Evolutionary conservation across 2,113 vertebrate species (phyloP).

Genomic region (Phyllopteryx taeniolatus): DNA sequence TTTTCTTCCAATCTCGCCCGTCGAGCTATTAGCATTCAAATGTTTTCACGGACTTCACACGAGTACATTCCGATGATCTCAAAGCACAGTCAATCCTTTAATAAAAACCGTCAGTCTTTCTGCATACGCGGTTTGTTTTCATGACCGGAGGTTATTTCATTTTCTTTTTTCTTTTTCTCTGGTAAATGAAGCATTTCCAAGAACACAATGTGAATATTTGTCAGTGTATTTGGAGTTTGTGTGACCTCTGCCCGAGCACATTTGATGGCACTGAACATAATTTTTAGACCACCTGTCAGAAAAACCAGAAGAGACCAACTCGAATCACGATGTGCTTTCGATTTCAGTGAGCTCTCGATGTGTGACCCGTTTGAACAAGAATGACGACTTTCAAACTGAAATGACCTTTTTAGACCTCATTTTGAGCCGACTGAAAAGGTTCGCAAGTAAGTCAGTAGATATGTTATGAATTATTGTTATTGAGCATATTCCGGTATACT

Average conservation of each 20-base stretch:
- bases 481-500: too few relatives aligned
- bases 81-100: constrained; percentile 47
- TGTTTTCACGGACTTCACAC: constrained; percentile 64
- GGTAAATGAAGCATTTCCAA: constrained; percentile 47
- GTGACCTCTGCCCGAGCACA: constrained; percentile 64
- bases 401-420: not conserved
- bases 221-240: constrained; percentile 32
- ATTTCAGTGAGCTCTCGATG: not conserved
- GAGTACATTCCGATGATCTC: constrained; percentile 47
- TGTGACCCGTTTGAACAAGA: not conserved
- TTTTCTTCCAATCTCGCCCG: constrained; percentile 50
- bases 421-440: not conserved
- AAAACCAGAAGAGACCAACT: not conserved
- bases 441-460: not conserved
- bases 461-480: too few relatives aligned
- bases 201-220: constrained; percentile 33
- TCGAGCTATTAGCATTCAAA: constrained; percentile 63
- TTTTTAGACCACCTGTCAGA: not conserved
- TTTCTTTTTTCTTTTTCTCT: constrained; percentile 41
- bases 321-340: not conserved
- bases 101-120: constrained; percentile 60
- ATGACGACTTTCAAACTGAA: not conserved
- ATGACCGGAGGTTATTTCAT: constrained; percentile 56
- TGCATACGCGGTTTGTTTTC: constrained; percentile 59
- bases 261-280: constrained; percentile 37